A percentile compares a stretch with the other conserved stretches of the same genome.
Conservation (phyloP, 2,113 vertebrate species). For the Reinhardtius hippoglossoides region DNA sequence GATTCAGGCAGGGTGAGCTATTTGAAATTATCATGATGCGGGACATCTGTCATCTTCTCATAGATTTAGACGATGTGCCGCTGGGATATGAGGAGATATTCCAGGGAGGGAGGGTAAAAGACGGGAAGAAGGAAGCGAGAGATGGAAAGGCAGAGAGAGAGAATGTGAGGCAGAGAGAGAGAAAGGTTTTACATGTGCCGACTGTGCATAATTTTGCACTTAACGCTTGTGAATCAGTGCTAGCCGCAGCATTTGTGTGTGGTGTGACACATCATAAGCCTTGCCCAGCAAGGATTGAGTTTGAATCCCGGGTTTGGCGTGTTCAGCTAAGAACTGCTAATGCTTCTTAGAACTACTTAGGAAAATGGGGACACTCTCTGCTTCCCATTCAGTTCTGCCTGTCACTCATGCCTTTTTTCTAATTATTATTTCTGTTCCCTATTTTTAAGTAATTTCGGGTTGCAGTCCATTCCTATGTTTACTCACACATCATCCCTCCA, state of each 20-base stretch:
- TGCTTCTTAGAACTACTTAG: conserved; percentile 77
- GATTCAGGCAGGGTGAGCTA: conserved; percentile 38
- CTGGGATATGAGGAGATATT: conserved; percentile 30
- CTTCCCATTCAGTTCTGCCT: conserved; percentile 52
- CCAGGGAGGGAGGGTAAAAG: conserved; percentile 7
- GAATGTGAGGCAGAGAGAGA: conserved; percentile 29
- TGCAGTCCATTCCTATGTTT: conserved; percentile 40
- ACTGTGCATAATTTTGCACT: conserved; percentile 60
- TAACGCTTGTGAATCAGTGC: conserved; percentile 37
- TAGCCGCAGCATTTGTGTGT: conserved; percentile 26
- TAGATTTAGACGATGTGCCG: conserved; percentile 46
- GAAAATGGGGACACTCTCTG: conserved; percentile 69
- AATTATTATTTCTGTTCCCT: conserved; percentile 10
- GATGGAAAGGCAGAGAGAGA: conserved; percentile 9
- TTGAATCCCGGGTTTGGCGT: conserved; percentile 73
- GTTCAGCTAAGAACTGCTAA: conserved; percentile 78
- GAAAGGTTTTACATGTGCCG: conserved; percentile 45
- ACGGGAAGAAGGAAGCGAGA: neutral
- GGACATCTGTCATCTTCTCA: conserved; percentile 58
- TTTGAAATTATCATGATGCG: conserved; percentile 39
- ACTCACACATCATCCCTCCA: conserved; percentile 23
- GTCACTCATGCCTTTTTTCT: conserved; percentile 42
- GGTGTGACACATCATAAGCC: conserved; percentile 72
- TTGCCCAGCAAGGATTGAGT: conserved; percentile 62
- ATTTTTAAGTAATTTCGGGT: conserved; percentile 56